These are phyloP conservation scores for Sorex araneus DNA, from an alignment of 2,113 vertebrate genomes.

Conservation along the genomic window DNA sequence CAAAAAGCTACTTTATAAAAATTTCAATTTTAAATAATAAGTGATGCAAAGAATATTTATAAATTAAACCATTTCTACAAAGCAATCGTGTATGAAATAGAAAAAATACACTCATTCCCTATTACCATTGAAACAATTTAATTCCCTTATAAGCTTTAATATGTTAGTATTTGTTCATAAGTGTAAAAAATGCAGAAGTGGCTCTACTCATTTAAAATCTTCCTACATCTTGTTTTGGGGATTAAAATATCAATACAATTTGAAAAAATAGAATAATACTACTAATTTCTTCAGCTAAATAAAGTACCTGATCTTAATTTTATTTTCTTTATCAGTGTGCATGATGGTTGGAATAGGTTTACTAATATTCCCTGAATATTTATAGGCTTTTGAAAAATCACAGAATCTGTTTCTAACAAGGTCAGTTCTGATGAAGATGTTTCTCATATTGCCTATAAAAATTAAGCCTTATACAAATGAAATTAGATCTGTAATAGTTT, in stretches of 20 bases:
- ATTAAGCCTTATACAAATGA: background rate
- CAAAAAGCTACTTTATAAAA: background rate
- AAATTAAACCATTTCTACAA: background rate
- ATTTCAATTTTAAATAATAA: constrained; percentile 4
- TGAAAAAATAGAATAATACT: background rate
- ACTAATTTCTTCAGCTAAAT: background rate
- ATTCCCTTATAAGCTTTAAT: background rate
- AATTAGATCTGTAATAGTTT: background rate
- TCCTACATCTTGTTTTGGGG: background rate
- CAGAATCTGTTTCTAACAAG: background rate
- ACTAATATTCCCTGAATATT: background rate
- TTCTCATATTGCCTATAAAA: background rate
- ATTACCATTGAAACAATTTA: background rate
- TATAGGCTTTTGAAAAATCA: background rate
- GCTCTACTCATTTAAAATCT: background rate
- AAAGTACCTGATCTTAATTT: background rate
- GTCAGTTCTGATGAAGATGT: background rate
- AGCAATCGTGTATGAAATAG: background rate
- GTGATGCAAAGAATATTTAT: background rate
- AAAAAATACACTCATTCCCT: background rate
- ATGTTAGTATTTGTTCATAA: background rate
- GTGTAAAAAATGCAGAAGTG: background rate
- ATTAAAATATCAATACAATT: background rate
- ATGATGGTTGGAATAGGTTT: background rate
- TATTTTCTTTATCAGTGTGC: background rate